A percentile compares a stretch with the other conserved stretches of the same genome.
phyloP scores from a whole-genome alignment of 2,113 vertebrate genomes.

The Corythaeola cristata region DNA sequence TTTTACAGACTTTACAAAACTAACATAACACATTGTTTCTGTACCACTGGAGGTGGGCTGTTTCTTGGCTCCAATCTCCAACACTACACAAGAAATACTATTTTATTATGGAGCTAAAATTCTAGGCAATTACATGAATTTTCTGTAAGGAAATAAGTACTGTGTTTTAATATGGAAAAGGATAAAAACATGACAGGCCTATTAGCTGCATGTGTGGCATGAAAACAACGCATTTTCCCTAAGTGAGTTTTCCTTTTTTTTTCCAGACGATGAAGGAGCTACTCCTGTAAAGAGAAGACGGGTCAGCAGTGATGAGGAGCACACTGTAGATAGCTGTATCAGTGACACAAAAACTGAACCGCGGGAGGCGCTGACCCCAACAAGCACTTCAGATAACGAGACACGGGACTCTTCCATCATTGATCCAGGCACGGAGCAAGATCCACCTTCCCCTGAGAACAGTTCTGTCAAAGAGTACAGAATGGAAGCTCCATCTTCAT shows the following conservation, averaged over 20 bases:
- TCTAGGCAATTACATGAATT: not conserved
- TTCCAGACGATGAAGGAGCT: conserved; percentile 89
- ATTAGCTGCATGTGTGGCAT: accelerated
- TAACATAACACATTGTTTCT: accelerated
- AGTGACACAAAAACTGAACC: conserved; percentile 83
- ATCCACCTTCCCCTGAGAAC: conserved; percentile 89
- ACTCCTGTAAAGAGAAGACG: conserved; percentile 93
- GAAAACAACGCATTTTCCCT: not conserved
- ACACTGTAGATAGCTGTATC: conserved; percentile 76
- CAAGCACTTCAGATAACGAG: conserved; percentile 95
- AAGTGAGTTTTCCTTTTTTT: not conserved
- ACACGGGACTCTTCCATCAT: conserved; percentile 97
- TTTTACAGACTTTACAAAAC: not conserved
- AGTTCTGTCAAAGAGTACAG: conserved; percentile 87
- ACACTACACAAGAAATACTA: accelerated
- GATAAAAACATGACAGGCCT: not conserved
- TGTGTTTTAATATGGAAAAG: not conserved
- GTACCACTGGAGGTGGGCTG: accelerated
- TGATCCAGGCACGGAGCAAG: conserved; percentile 97
- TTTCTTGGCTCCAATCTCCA: not conserved
- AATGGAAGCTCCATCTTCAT: conserved; percentile 86
- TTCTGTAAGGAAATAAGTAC: not conserved
- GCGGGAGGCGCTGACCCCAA: conserved; percentile 89
- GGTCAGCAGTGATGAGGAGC: conserved; percentile 90
- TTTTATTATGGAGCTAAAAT: not conserved